Conservation (phyloP, 2,888 invertebrate genomes). For the Muscina levida region DNA sequence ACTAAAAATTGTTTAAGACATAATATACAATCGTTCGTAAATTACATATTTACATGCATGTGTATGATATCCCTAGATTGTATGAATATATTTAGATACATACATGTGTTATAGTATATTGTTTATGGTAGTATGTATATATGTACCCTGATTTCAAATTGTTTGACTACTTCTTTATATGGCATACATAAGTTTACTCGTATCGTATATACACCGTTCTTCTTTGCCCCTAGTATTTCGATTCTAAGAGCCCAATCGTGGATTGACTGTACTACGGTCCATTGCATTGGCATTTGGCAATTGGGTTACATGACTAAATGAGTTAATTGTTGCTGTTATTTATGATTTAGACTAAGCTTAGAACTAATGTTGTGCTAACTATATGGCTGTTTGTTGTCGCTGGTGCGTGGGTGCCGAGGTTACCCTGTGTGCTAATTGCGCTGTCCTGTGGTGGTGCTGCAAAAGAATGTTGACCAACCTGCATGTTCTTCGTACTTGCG, state of each 20-base stretch:
- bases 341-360: conserved; percentile 55
- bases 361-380: conserved; percentile 39
- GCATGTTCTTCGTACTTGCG: no score
- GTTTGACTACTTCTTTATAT: conserved; percentile 19
- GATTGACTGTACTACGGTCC: neutral
- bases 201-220: conserved; percentile 3
- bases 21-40: conserved; percentile 34
- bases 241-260: conserved; percentile 40
- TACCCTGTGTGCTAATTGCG: conserved; percentile 15
- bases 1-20: no score
- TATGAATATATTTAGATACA: no score
- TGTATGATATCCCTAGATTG: no score
- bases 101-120: no score
- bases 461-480: no score
- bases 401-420: neutral
- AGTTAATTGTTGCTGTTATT: conserved; percentile 33
- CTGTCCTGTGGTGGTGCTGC: conserved; percentile 38
- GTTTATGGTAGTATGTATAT: conserved; percentile 22
- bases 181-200: neutral
- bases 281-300: conserved; percentile 49
- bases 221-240: neutral
- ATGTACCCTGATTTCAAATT: neutral
- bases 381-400: conserved; percentile 58
- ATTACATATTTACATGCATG: conserved; percentile 62
- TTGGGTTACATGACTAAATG: conserved; percentile 63